Evolutionary conservation across 2,888 invertebrate species (phyloP), one percentile per base, ranked within the genome.

Genomic region (Cephalotes varians): DNA sequence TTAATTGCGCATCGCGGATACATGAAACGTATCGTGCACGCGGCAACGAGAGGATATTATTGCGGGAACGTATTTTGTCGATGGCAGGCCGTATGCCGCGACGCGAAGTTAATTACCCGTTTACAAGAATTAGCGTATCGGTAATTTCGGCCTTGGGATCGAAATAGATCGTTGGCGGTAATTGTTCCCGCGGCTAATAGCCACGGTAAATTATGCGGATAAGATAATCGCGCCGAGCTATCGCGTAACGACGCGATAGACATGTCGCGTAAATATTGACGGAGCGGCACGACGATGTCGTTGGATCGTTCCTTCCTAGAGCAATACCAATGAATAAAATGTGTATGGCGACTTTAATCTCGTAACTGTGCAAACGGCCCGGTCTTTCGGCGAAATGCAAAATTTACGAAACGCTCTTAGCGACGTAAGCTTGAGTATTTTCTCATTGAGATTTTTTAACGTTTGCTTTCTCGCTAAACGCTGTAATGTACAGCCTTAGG

Each of bases 31-130:
- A 69, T 31, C 40, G 71, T 65, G 65, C 56, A 21, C 69, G 67
- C 34, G 67, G 54, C 37, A 25, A 15, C 12, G 37, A 31, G 77
- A 18, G 47, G 47, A 49, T 71, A 56, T 76, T 62, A 73, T 82
- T 44, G 76, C 69, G 71, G 80, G 18, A 69, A 12, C 37, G 79
- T 77, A 77, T 77, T 65, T 65, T 65, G 65, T 64, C 76, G 71
- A n/a, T 79, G 76, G 74, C 81, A 40, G 34, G 44, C 82, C 65
- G 82, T 80, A 40, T 74, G 71, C 81, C 76, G 76, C 67, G 60
- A 82, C 81, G 65, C 74, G n/a, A 73, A 83, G 84, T 87, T 85
- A 88, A 88, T 88, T 86, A 82, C 85, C 81, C 85, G 81, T 80
- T 64, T 69, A 67, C 83, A 64, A 71, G 82, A 83, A 83, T 69